Base-by-base conservation (phyloP, 1,140 invertebrate genomes). In the Lethrus apterus region DNA sequence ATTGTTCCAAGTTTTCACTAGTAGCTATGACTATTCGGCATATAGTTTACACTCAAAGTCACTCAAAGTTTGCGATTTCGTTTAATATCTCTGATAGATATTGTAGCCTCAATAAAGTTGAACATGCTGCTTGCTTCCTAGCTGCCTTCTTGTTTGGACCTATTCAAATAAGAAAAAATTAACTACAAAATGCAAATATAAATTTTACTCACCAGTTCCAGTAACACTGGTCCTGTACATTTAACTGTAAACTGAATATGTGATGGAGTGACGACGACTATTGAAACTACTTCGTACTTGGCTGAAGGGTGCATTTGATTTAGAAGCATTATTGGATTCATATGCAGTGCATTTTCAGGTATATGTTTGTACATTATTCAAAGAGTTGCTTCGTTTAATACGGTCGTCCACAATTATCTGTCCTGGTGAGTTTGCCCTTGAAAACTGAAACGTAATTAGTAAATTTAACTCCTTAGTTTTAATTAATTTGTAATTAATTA, bases 301-400 rank as follows among this genome's bases (percentile, higher is more conserved):
- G 55, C 57, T 19, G 50, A 17, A 2, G 62, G 62, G 7, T 54
- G 35, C 60, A 64, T 62, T 34, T 64, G 62, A 44, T 64, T 58
- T 21, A 64, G 44, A n/a, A 64, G 34, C 62, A 62, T 62, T 23
- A 62, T 30, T 4, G 62, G 62, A 50, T 64, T 62, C 34, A 64
- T 55, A 3, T 38, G 41, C 29, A 52, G 52, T 15, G 62, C 53
- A 47, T 60, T 62, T 9, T 56, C 56, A 0, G 62, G 62, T 51
- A 64, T 46, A 32, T 58, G 59, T 34, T 57, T 62, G n/a, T n/a
- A n/a, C n/a, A n/a, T n/a, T n/a, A n/a, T n/a, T n/a, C n/a, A n/a
- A n/a, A n/a, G n/a, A n/a, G n/a, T n/a, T n/a, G n/a, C n/a, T n/a
- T n/a, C n/a, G n/a, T n/a, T n/a, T n/a, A n/a, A n/a, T n/a, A n/a